Evolutionary conservation across 2,888 invertebrate species (phyloP), one percentile per base, ranked within the genome.

Genomic region (Oscheius sp.): DNA sequence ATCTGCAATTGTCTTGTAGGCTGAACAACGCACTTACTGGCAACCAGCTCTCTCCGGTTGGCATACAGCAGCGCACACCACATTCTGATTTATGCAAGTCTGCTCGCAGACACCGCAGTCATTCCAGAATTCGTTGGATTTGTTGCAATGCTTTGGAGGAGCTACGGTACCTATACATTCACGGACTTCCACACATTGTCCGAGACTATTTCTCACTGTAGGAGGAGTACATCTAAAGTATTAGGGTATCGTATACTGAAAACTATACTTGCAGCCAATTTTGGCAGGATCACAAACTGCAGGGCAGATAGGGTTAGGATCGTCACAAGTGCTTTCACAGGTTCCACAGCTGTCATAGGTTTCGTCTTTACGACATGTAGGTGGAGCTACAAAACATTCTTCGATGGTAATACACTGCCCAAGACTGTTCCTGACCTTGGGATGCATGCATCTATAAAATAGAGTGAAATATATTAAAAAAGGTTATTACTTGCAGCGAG

Each of bases 21-120:
- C 13, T 49, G n/a, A 25, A 13, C 1, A 18, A 1, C 18, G 43
- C 12, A 2, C 35, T 35, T 27, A 66, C 66, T 49, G 46, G 66
- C 66, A 66, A 18, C 35, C 21, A n/a, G 49, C 52, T n/a, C 23
- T 25, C 1, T n/a, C 2, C 2, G 66, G 66, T 13, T 9, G n/a
- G 18, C 52, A 66, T 1, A 29, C 9, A 23, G 52, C 29, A 12
- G 27, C 7, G n/a, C 66, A 66, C 6, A 53, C 18, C 1, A 16
- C 27, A 18, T 66, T 16, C 29, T 46, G 66, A 13, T 29, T 9
- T 1, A 16, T 49, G 52, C 66, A 66, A 5, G 52, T 52, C 16
- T 46, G 23, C 25, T 66, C 66, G 27, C 66, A 66, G 25, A 25
- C 66, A 18, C 66, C 66, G 27, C 66, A 66, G 6, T 13, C 2